Base-by-base conservation (phyloP, 2,797 vertebrate species). In the Onychomys leucogaster region DNA sequence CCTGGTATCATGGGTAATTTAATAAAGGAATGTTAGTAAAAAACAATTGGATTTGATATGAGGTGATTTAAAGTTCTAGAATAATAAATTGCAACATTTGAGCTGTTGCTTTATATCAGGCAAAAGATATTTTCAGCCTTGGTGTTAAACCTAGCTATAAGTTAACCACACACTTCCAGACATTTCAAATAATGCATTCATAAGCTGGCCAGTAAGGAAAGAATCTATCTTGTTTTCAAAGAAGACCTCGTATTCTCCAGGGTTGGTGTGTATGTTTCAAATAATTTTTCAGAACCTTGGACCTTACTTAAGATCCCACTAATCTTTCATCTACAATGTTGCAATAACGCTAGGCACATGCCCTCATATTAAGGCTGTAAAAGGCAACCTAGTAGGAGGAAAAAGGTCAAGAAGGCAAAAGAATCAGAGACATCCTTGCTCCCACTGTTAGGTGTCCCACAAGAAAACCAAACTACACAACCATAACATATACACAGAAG, bases 11-110 rank as follows among this genome's bases (percentile, higher is more conserved):
- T 46, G 57, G 63, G 19, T 4, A 94, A 46, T 84, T 93, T 90
- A 78, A 87, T 90, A 84, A 93, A 80, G 52, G 37, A 63, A 94
- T 69, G 17, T 88, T 55, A 94, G 63, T 3, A 76, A 92, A 92
- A 93, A 14, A 91, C n/a, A 91, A 37, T 2, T 63, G 12, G 25
- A 82, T 52, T 63, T 82, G 8, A 59, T 94, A 57, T 13, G 91
- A 87, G 65, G 29, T 49, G 10, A 9, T 46, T 59, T 80, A 85
- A 86, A 52, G 37, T 61, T 63, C 25, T 55, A 87, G 32, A 81
- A 76, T 61, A 95, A 87, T 59, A 65, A 89, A 89, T 1, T 49
- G 19, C 63, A 69, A 87, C 13, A 46, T 43, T 78, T 88, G 57
- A 81, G 16, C 23, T 52, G 43, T 93, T 94, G 5, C 41, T 90